Evolutionary conservation across 2,888 invertebrate species (phyloP).

Genomic region (Ptychoptera albimana): DNA sequence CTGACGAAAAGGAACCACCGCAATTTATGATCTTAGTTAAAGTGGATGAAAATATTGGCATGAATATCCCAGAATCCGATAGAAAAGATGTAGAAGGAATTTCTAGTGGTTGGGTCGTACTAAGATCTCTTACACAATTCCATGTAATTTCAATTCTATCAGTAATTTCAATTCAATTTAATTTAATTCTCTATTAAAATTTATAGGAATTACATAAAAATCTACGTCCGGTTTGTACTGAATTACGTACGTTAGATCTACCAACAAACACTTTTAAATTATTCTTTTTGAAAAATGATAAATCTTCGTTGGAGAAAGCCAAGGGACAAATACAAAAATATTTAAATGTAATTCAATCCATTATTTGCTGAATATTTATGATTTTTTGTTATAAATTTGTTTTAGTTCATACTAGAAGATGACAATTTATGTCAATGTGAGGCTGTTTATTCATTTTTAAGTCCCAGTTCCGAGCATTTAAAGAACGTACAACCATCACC

Average conservation of each 20-base stretch:
- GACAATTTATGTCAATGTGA: slow-evolving; percentile 78
- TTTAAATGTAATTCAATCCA: slow-evolving; percentile 49
- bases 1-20: slow-evolving; percentile 37
- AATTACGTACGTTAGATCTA: slow-evolving; percentile 64
- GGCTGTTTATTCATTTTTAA: slow-evolving; percentile 79
- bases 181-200: slow-evolving; percentile 14
- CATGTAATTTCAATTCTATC: slow-evolving; percentile 31
- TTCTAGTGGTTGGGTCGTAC: slow-evolving; percentile 51
- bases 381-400: slow-evolving; percentile 7
- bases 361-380: not conserved
- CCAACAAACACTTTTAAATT: slow-evolving; percentile 65
- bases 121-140: slow-evolving; percentile 43
- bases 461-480: slow-evolving; percentile 78
- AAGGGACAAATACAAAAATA: slow-evolving; percentile 72
- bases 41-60: slow-evolving; percentile 39
- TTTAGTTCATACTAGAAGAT: slow-evolving; percentile 70
- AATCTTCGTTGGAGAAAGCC: slow-evolving; percentile 63
- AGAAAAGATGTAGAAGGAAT: slow-evolving; percentile 26
- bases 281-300: slow-evolving; percentile 68
- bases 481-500: slow-evolving; percentile 62
- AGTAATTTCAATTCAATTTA: not conserved
- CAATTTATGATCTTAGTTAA: slow-evolving; percentile 70
- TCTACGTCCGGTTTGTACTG: slow-evolving; percentile 63
- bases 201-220: slow-evolving; percentile 72
- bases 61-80: slow-evolving; percentile 29